Evolutionary conservation across 37 sponge, comb jelly and placozoan genomes (phyloP), one percentile per base, ranked within the genome.

Genomic region (Axinella damicornis): DNA sequence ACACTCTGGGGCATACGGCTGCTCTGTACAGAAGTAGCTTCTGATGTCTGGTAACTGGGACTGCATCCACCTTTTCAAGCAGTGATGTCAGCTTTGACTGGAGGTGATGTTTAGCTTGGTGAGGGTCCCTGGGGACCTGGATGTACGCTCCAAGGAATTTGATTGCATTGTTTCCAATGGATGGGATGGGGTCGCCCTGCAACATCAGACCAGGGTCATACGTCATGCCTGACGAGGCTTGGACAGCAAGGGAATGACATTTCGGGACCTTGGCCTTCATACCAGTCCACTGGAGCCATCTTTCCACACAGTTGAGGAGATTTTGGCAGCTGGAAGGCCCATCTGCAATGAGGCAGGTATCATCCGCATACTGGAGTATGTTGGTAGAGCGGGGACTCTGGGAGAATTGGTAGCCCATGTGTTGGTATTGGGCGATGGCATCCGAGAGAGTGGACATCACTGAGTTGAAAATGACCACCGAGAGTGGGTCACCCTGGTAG

Each of bases 401-500:
- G 4, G 81, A 28, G 24, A 81, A 11, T 36, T 27, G 24, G 81
- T 81, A 69, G 4, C 81, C 81, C 0, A 70, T 2, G 37, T 69
- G 21, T n/a, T 5, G 27, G 58, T 34, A 25, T 19, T 21, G 28
- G 0, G 70, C 33, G 36, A 81, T 27, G 54, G 81, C 55, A 38
- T 81, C 81, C 0, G 54, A 39, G 20, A 73, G 74, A 5, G 75
- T 83, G 74, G 72, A 64, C 65, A 83, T 74, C 6, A 83, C 74
- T 0, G 75, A 73, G 65, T 74, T 74, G 65, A 72, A 83, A 15
- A 83, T 73, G 1, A 57, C 57, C 32, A 83, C 74, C 18, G 84
- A 83, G 11, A 83, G 65, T 24, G 84, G 84, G 65, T 83, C 84
- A 2, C 84, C 84, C 32, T 83, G 84, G 66, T 69, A 73, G 14